Percentiles rank a stretch among this genome's conserved stretches.
phyloP scores from a whole-genome alignment of 2,113 vertebrate species.

The Aldabrachelys gigantea region DNA sequence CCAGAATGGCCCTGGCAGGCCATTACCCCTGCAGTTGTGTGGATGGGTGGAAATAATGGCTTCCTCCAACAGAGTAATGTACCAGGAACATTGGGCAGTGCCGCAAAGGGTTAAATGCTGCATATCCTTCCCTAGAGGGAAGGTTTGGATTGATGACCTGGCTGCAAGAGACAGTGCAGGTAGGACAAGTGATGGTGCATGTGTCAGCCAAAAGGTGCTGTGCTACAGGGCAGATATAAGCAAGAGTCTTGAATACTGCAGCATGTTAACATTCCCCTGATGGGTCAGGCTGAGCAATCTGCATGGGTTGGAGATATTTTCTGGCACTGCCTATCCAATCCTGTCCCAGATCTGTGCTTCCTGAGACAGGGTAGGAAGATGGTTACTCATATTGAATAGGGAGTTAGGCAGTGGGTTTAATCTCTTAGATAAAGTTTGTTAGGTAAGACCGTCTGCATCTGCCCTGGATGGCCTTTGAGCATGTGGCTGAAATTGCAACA shows the following conservation, averaged over 20 bases:
- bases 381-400: background rate
- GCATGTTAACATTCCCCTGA: background rate
- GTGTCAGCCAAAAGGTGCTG: background rate
- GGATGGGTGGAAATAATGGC: background rate
- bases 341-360: background rate
- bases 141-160: background rate
- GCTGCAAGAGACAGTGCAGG: background rate
- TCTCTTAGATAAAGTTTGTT: background rate
- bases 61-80: background rate
- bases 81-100: background rate
- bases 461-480: background rate
- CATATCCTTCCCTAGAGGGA: background rate
- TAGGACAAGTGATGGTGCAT: background rate
- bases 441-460: background rate
- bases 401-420: background rate
- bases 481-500: background rate
- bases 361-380: background rate
- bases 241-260: background rate
- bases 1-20: background rate
- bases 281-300: background rate
- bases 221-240: background rate
- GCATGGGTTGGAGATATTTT: background rate
- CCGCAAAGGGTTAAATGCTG: background rate
- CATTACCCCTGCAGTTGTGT: background rate
- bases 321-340: background rate